Conservation (phyloP, 2,888 invertebrate genomes). For the Calliscelio sp. region DNA sequence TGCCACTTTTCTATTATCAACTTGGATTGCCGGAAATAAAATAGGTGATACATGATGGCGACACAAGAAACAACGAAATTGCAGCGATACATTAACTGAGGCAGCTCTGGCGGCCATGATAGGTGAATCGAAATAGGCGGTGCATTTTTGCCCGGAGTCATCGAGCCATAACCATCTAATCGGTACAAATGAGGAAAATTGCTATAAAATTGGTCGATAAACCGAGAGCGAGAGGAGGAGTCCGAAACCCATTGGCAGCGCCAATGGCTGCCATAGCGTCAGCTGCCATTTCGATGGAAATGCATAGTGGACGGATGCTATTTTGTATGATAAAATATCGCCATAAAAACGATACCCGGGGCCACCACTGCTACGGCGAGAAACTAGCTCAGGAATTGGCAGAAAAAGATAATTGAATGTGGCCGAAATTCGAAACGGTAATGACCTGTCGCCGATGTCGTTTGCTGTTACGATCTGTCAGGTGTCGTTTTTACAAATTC, state of each 20-base stretch:
- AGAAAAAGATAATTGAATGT: constrained; percentile 63
- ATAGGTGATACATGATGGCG: too few species aligned
- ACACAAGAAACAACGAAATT: too few species aligned
- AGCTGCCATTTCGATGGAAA: constrained; percentile 85
- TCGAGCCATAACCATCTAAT: constrained; percentile 82
- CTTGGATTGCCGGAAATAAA: constrained; percentile 74
- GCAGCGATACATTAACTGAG: too few species aligned
- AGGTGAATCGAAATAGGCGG: constrained; percentile 53
- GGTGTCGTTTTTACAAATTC: constrained; percentile 30
- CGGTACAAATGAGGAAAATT: constrained; percentile 85
- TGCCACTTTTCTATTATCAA: constrained; percentile 76
- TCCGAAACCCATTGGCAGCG: constrained; percentile 68
- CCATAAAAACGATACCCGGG: constrained; percentile 78
- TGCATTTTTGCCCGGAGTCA: constrained; percentile 75
- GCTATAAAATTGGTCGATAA: constrained; percentile 85
- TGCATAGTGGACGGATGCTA: constrained; percentile 84
- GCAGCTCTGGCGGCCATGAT: constrained; percentile 37
- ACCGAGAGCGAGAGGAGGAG: constrained; percentile 75
- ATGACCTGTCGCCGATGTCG: background rate
- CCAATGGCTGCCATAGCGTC: constrained; percentile 81
- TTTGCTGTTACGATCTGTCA: background rate
- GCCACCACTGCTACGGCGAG: constrained; percentile 61
- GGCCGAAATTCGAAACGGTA: background rate
- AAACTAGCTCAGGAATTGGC: constrained; percentile 59
- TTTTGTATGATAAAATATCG: constrained; percentile 84